A percentile compares a stretch with the other conserved stretches of the same genome.
phyloP scores from a whole-genome alignment of 2,797 vertebrate genomes.

The Limnodromus scolopaceus region DNA sequence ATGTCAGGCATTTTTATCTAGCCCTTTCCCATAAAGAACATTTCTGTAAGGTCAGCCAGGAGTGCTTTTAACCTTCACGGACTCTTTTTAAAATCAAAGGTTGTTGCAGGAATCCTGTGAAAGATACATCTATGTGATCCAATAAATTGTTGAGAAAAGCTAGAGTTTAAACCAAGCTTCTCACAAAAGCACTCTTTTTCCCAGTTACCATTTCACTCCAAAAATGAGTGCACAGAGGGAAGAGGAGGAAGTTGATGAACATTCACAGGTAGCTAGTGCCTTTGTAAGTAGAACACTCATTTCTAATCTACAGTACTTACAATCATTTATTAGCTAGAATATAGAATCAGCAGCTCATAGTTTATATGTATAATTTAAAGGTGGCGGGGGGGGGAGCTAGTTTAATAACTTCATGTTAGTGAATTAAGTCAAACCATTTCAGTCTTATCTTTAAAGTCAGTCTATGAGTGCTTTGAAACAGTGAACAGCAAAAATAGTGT shows the following conservation, averaged over 20 bases:
- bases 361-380: slow-evolving; percentile 67
- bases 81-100: neutral
- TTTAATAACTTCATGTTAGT: slow-evolving; percentile 53
- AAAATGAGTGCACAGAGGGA: neutral
- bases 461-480: neutral
- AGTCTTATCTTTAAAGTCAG: neutral
- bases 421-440: slow-evolving; percentile 13
- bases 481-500: neutral
- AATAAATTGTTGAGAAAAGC: neutral
- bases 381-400: neutral
- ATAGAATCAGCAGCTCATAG: slow-evolving; percentile 60
- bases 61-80: neutral
- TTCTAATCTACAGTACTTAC: slow-evolving; percentile 69
- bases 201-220: slow-evolving; percentile 45
- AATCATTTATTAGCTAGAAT: slow-evolving; percentile 68
- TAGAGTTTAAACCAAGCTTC: neutral
- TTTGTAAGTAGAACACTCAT: slow-evolving; percentile 66
- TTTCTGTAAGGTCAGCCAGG: neutral
- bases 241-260: slow-evolving; percentile 41
- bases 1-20: neutral
- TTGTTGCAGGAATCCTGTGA: neutral
- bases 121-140: neutral
- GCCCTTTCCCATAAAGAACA: neutral
- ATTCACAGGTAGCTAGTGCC: slow-evolving; percentile 51
- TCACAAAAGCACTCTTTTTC: neutral